Base-by-base conservation (phyloP, 2,113 vertebrate genomes). In the Chinchilla lanigera region DNA sequence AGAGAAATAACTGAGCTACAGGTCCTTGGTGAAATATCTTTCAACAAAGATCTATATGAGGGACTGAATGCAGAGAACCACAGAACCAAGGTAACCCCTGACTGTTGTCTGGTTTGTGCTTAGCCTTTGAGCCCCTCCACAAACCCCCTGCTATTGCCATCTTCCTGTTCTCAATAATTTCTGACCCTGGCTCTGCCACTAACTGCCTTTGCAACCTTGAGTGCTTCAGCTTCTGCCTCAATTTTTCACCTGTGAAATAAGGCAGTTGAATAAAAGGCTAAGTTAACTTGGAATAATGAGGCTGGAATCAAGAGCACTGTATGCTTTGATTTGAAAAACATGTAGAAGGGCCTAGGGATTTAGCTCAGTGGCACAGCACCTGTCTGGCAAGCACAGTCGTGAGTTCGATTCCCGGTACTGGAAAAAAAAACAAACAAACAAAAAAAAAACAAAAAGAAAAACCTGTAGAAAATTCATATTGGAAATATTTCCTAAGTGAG, bases 21-120 rank as follows among this genome's bases (percentile, higher is more conserved):
- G 58, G 82, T 98, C 44, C 77, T 92, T 89, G 98, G 97, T 7
- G 97, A 98, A 97, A 97, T 98, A 58, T 47, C 87, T 58, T 98
- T 96, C 81, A 3, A 97, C 95, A 88, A 50, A 63, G 38, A 84
- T 0, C 71, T 97, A 0, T 97, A 75, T 9, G 69, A 93, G 87
- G 91, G 92, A 8, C 87, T 98, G 93, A 83, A 88, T 5, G 54
- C 82, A 50, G 97, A 96, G 90, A 95, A 85, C 58, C 87, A 95
- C 38, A 73, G 22, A 0, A 20, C 97, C 65, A 63, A 97, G 97
- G 98, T 97, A 95, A 97, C 5, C 2, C 56, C 63, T 52, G 78
- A 16, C 67, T 90, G 41, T 30, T 33, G 88, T 65, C 82, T 63
- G n/a, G 33, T 84, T 75, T 90, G 41, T 54, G n/a, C 60, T 50